These are phyloP conservation scores for Corythornis madagascariensis DNA, from an alignment of 2,113 vertebrate genomes.

Conservation along the genomic window DNA sequence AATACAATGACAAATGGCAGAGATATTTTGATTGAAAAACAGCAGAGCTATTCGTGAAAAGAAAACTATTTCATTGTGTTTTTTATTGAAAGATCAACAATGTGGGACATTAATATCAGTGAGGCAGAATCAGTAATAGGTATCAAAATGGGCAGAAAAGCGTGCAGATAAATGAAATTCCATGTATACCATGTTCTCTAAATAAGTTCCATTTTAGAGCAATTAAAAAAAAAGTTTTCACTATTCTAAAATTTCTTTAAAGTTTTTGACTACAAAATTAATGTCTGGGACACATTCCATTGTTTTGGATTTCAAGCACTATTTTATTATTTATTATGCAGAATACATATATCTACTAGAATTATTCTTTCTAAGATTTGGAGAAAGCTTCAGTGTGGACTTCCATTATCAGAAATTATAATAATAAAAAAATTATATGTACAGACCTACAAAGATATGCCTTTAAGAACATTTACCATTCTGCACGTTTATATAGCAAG, in stretches of 20 bases:
- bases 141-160: constrained; percentile 37
- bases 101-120: constrained; percentile 12
- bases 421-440: background rate
- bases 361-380: background rate
- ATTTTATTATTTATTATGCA: background rate
- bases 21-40: constrained; percentile 50
- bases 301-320: background rate
- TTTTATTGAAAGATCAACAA: constrained; percentile 51
- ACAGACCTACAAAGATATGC: background rate
- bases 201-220: background rate
- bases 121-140: constrained; percentile 11
- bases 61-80: constrained; percentile 50
- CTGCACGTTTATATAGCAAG: background rate
- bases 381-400: background rate
- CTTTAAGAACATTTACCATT: constrained; percentile 26
- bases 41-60: constrained; percentile 59
- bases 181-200: background rate
- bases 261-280: background rate
- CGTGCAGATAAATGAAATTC: constrained; percentile 7
- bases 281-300: background rate
- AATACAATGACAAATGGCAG: constrained; percentile 58
- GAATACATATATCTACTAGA: background rate
- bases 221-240: background rate
- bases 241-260: background rate
- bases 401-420: background rate